These are phyloP conservation scores for Trichosurus vulpecula DNA, from an alignment of 2,797 vertebrate genomes.

Conservation along the genomic window DNA sequence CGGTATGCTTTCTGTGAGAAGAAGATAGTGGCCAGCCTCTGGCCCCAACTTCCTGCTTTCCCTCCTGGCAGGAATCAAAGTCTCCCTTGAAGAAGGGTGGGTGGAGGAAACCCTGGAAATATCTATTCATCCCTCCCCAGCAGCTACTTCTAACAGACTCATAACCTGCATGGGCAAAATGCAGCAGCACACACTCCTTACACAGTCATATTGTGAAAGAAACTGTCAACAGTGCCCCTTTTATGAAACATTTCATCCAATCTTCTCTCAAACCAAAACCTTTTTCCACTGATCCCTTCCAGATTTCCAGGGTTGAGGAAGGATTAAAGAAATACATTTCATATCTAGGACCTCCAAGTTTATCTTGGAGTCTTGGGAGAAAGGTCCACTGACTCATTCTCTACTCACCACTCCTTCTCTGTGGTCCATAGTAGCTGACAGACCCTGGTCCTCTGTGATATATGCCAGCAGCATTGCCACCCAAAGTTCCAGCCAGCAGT, in stretches of 20 bases:
- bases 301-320: neutral
- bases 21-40: neutral
- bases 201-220: neutral
- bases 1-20: neutral
- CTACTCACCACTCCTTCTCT: neutral
- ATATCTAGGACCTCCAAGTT: neutral
- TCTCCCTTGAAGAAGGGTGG: neutral
- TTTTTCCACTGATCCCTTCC: neutral
- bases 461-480: neutral
- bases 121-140: neutral
- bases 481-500: neutral
- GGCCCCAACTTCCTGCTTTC: neutral
- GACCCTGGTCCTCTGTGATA: neutral
- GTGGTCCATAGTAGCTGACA: neutral
- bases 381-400: neutral
- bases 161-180: neutral
- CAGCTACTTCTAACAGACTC: neutral
- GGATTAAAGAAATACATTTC: neutral
- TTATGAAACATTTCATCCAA: neutral
- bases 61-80: neutral
- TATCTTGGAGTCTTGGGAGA: too few species aligned
- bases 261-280: neutral
- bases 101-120: neutral
- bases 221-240: neutral
- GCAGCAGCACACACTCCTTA: neutral